Percentiles rank a stretch among this genome's conserved stretches.
Evolutionary conservation across 1,140 invertebrate species (phyloP).

Genomic region (Drosophila lini): DNA sequence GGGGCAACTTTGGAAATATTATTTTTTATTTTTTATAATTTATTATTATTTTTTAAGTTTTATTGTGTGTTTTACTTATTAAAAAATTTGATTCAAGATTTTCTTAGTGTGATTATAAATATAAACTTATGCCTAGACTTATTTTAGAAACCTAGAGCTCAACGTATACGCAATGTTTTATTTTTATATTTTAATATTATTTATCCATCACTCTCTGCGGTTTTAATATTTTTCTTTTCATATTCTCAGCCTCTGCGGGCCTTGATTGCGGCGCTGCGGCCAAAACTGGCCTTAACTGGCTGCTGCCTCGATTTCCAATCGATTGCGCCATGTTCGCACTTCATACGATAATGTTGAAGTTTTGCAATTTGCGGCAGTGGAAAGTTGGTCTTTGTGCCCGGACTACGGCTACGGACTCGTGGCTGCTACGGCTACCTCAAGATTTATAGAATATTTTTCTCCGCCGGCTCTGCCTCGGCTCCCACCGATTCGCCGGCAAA

Average conservation of each 20-base stretch:
- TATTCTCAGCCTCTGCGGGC: not conserved
- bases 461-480: conserved; percentile 7
- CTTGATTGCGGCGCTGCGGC: conserved; percentile 23
- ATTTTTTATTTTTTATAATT: not conserved
- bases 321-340: conserved; percentile 80
- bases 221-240: conserved; percentile 3
- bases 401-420: conserved; percentile 1
- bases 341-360: conserved; percentile 79
- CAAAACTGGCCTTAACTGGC: conserved; percentile 44
- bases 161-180: not conserved
- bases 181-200: conserved; percentile 1
- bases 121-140: no score
- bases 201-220: not conserved
- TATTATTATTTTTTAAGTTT: rapidly evolving
- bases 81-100: not conserved
- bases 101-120: no score
- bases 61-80: not conserved
- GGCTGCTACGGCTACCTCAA: conserved; percentile 56
- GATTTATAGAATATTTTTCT: conserved; percentile 75
- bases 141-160: no score
- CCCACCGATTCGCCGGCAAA: conserved; percentile 30
- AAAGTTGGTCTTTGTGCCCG: conserved; percentile 73
- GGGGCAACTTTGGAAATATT: not conserved
- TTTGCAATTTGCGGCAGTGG: conserved; percentile 80
- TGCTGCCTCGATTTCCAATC: conserved; percentile 77